A percentile compares a stretch with the other conserved stretches of the same genome.
phyloP scores from a whole-genome alignment of 2,113 vertebrate genomes.

The Actinemys pallida region DNA sequence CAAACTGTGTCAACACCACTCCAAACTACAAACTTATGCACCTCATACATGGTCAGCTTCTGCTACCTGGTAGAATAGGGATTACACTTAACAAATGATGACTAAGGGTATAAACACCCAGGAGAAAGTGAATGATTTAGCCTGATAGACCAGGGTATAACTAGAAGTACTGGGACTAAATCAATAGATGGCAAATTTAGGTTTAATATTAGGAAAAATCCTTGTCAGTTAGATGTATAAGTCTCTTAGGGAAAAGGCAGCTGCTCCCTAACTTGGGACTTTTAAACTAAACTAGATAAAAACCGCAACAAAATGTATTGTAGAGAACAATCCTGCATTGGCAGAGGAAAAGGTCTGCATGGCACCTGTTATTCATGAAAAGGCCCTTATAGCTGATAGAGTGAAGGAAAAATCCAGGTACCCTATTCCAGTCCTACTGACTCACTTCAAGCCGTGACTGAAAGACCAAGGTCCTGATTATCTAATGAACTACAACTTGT shows the following conservation, averaged over 20 bases:
- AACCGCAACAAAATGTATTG: not conserved
- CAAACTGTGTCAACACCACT: not conserved
- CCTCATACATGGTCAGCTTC: not conserved
- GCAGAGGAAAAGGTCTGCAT: not conserved
- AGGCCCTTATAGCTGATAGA: not conserved
- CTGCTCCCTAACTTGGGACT: not conserved
- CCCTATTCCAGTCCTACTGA: not conserved
- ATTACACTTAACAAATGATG: not conserved
- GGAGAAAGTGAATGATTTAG: not conserved
- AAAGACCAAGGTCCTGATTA: not conserved
- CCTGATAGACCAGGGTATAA: accelerated
- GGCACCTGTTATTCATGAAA: accelerated
- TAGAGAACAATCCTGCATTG: accelerated
- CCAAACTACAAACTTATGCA: not conserved
- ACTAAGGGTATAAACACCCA: not conserved
- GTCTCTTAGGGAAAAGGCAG: not conserved
- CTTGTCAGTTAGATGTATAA: not conserved
- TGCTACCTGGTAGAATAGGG: not conserved
- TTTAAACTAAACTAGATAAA: not conserved
- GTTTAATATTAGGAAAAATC: not conserved
- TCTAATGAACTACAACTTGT: not conserved
- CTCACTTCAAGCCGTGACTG: not conserved
- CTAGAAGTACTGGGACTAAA: not conserved
- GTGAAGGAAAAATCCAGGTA: not conserved
- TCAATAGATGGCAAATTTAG: not conserved